Conservation (phyloP, 1,140 invertebrate species). For the Sycophila sp. region DNA sequence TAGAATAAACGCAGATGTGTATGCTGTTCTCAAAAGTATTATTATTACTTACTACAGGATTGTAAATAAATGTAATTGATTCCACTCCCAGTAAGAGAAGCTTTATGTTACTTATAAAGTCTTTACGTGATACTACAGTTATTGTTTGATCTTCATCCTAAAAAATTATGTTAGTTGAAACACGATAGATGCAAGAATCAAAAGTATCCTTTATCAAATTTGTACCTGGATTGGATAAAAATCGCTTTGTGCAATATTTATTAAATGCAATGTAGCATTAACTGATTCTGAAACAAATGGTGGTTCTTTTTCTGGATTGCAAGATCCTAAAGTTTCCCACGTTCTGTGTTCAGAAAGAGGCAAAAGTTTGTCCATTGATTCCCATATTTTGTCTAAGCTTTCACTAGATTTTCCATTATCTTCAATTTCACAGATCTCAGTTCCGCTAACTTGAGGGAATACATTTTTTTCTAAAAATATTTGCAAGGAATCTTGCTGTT, state of each 20-base stretch:
- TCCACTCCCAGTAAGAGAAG: slow-evolving; percentile 64
- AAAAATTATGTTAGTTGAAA: too few species aligned
- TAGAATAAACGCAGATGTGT: too few species aligned
- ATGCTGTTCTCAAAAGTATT: too few species aligned
- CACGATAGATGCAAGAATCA: too few species aligned
- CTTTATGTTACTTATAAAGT: slow-evolving; percentile 61
- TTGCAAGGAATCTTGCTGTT: slow-evolving; percentile 22
- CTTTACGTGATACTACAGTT: slow-evolving; percentile 46
- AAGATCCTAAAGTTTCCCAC: slow-evolving; percentile 58
- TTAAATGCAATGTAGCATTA: slow-evolving; percentile 51
- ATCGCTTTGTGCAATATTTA: slow-evolving; percentile 26
- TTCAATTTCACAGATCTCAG: slow-evolving; percentile 15
- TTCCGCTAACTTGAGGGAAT: neutral
- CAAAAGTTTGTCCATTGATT: slow-evolving; percentile 38
- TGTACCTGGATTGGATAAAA: slow-evolving; percentile 13
- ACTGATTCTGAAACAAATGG: slow-evolving; percentile 53
- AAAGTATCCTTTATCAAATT: too few species aligned
- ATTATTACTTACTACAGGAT: slow-evolving; percentile 41
- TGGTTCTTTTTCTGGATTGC: slow-evolving; percentile 47
- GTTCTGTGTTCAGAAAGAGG: slow-evolving; percentile 47
- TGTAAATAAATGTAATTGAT: slow-evolving; percentile 61
- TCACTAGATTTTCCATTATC: neutral
- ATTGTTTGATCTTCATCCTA: neutral
- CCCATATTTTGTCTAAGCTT: slow-evolving; percentile 42
- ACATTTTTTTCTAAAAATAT: neutral